These are phyloP conservation scores for Amiota communis DNA, from an alignment of 2,888 invertebrate species.

Conservation along the genomic window DNA sequence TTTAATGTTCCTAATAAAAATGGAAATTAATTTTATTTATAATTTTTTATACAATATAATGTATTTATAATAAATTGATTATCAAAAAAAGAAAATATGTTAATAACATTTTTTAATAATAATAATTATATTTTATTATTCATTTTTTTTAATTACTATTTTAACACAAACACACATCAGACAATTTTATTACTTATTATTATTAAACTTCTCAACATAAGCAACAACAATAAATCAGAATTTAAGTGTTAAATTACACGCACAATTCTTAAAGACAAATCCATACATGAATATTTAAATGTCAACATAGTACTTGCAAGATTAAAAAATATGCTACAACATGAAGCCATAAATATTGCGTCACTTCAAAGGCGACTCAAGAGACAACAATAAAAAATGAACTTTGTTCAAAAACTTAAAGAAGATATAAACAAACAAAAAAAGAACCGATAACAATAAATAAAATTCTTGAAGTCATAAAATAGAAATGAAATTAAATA, in stretches of 20 bases:
- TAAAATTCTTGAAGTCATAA: constrained; percentile 32
- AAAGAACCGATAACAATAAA: neutral
- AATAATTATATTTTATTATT: too few relatives aligned
- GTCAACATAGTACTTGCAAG: constrained; percentile 27
- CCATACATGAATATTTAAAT: constrained; percentile 34
- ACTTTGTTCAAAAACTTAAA: neutral
- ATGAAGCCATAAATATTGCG: neutral
- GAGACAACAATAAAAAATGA: neutral
- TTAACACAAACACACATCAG: too few relatives aligned
- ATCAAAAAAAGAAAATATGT: too few relatives aligned
- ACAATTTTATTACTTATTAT: too few relatives aligned
- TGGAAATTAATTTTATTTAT: too few relatives aligned
- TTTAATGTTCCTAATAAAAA: too few relatives aligned
- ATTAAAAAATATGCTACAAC: neutral
- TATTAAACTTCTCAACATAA: too few relatives aligned
- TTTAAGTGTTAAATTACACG: constrained; percentile 43
- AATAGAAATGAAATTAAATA: constrained; percentile 39
- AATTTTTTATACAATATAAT: too few relatives aligned
- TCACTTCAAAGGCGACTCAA: neutral
- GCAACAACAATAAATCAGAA: neutral
- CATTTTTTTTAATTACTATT: too few relatives aligned
- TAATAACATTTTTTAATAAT: too few relatives aligned
- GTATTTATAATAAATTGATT: too few relatives aligned
- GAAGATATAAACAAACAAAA: neutral
- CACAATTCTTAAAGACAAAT: constrained; percentile 40